Percentiles rank a stretch among this genome's conserved stretches.
These are phyloP conservation scores for Scopus umbretta DNA, from an alignment of 2,113 vertebrate genomes.

Conservation along the genomic window DNA sequence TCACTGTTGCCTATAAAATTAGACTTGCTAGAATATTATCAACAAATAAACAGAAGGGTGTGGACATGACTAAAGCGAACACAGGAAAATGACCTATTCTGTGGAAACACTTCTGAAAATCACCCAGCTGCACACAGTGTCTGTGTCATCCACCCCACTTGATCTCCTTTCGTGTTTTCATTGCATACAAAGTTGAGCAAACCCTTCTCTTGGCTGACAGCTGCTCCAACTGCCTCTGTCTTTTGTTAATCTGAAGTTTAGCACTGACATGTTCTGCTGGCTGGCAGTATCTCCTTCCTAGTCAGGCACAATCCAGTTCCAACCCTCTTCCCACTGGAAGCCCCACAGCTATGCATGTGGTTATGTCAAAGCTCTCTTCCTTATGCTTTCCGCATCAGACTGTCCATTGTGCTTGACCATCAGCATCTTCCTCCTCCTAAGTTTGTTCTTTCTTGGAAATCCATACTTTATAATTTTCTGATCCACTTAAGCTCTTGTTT, in stretches of 20 bases:
- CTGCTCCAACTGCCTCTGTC: not conserved
- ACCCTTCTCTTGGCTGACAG: not conserved
- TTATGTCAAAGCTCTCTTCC: not conserved
- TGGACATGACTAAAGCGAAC: not conserved
- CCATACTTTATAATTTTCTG: not conserved
- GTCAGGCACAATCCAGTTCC: not conserved
- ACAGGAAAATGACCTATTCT: not conserved
- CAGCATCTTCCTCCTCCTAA: not conserved
- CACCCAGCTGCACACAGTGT: not conserved
- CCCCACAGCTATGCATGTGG: rapidly evolving
- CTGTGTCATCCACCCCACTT: not conserved
- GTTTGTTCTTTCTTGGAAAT: not conserved
- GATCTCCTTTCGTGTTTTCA: not conserved
- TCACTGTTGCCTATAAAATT: not conserved
- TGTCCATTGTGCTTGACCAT: not conserved
- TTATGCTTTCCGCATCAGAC: not conserved
- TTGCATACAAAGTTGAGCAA: not conserved
- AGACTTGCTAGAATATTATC: not conserved
- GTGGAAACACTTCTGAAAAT: not conserved
- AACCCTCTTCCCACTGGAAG: not conserved
- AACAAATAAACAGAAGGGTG: not conserved
- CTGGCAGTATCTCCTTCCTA: not conserved
- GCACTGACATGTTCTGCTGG: not conserved
- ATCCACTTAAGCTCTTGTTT: not conserved
- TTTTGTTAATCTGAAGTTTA: not conserved